Percentiles rank a stretch among this genome's conserved stretches.
Conservation (phyloP, 2,113 vertebrate species). For the Phocoena phocoena region DNA sequence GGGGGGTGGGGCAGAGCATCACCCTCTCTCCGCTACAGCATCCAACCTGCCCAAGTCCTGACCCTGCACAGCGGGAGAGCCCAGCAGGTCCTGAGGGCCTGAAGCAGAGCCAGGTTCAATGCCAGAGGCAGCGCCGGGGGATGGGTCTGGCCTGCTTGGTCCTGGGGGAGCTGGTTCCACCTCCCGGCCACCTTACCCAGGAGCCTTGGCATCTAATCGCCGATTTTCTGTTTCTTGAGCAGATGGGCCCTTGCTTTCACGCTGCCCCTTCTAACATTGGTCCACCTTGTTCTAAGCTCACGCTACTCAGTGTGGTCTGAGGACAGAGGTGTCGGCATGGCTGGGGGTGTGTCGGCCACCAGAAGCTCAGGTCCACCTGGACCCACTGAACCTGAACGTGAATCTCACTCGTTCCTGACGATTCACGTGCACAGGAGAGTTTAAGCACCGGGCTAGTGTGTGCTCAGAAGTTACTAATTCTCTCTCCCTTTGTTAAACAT, state of each 20-base stretch:
- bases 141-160: not conserved
- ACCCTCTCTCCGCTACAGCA: not conserved
- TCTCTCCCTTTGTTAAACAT: constrained; percentile 36
- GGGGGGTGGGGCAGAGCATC: accelerated
- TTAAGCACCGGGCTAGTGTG: not conserved
- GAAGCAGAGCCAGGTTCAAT: not conserved
- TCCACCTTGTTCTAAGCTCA: not conserved
- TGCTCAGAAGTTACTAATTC: constrained; percentile 3
- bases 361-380: not conserved
- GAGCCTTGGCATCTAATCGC: not conserved
- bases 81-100: not conserved
- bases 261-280: not conserved
- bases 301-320: not conserved
- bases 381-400: not conserved
- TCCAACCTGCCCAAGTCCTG: accelerated
- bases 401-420: not conserved
- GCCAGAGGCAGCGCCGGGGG: not conserved
- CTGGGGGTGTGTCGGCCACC: no score
- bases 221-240: not conserved
- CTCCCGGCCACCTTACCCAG: not conserved
- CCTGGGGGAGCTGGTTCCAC: not conserved
- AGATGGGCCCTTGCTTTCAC: not conserved
- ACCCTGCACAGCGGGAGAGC: accelerated
- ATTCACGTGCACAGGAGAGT: not conserved
- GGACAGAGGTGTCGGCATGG: not conserved